These are phyloP conservation scores for Phallusia fumigata DNA, from an alignment of 23 tunicate genomes.

Conservation along the genomic window DNA sequence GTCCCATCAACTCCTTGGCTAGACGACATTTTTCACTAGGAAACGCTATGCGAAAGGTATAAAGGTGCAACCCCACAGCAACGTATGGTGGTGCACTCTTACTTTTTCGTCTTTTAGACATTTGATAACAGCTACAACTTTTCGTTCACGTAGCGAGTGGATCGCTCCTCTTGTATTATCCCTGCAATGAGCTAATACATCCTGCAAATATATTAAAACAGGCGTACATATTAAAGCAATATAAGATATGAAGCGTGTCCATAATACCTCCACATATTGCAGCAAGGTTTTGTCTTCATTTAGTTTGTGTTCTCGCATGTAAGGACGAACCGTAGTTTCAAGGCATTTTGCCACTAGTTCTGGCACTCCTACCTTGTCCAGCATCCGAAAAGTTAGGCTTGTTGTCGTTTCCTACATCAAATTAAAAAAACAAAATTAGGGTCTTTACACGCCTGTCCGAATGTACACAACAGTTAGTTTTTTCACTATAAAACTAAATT, in stretches of 20 bases:
- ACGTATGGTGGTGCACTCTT: neutral
- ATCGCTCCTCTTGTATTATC: conserved; percentile 36
- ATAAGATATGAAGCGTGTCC: neutral
- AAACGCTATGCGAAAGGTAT: too few species aligned
- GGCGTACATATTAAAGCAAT: neutral
- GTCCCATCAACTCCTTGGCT: too few species aligned
- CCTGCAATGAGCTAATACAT: conserved; percentile 22
- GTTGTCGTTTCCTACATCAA: conserved; percentile 53
- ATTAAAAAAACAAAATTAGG: neutral
- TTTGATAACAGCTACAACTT: conserved; percentile 51
- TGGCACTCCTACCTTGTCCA: conserved; percentile 76
- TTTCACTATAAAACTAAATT: too few species aligned
- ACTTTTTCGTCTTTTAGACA: conserved; percentile 53
- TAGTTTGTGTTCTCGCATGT: conserved; percentile 69
- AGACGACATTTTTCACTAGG: too few species aligned
- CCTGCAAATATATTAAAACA: conserved; percentile 27
- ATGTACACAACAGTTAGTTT: too few species aligned
- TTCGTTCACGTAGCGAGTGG: conserved; percentile 53
- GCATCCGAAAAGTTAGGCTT: conserved; percentile 74
- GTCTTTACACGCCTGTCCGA: too few species aligned
- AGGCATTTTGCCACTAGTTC: conserved; percentile 55
- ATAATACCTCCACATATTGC: conserved; percentile 42
- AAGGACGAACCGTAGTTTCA: conserved; percentile 66
- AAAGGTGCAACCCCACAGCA: too few species aligned
- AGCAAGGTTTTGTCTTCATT: conserved; percentile 59